Conservation (phyloP, 2,797 vertebrate genomes). For the Phylloscopus collybita region DNA sequence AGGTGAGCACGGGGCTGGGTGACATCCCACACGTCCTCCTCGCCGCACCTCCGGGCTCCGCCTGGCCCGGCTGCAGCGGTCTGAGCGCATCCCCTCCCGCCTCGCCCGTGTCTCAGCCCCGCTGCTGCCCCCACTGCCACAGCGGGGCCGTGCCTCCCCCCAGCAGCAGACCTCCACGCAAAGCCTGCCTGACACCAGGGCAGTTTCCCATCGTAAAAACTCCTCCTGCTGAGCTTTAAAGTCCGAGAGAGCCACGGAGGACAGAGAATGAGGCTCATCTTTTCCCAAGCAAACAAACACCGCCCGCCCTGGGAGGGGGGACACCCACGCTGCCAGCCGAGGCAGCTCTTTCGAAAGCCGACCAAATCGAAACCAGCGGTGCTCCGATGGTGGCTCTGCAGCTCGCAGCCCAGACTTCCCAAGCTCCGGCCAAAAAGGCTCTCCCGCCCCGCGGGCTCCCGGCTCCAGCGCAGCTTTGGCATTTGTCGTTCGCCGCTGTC, state of each 20-base stretch:
- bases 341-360: constrained; percentile 31
- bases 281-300: constrained; percentile 54
- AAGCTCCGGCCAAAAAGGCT: neutral
- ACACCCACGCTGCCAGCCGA: neutral
- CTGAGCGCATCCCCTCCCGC: neutral
- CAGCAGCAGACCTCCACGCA: neutral
- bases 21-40: neutral
- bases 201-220: constrained; percentile 57
- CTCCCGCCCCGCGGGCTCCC: neutral
- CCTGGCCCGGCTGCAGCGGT: neutral
- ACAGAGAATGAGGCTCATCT: constrained; percentile 53
- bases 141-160: rapidly evolving
- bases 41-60: rapidly evolving
- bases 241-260: neutral
- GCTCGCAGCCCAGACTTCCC: neutral
- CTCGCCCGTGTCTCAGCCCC: neutral
- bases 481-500: neutral
- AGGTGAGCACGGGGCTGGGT: neutral
- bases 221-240: constrained; percentile 46
- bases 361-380: constrained; percentile 20
- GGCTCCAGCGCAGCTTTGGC: neutral
- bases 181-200: constrained; percentile 3
- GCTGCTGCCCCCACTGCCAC: rapidly evolving
- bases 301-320: neutral
- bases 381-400: neutral